Percentiles rank a stretch among this genome's conserved stretches.
Conservation (phyloP, 2,797 vertebrate genomes). For the Rhadinocentrus ornatus region DNA sequence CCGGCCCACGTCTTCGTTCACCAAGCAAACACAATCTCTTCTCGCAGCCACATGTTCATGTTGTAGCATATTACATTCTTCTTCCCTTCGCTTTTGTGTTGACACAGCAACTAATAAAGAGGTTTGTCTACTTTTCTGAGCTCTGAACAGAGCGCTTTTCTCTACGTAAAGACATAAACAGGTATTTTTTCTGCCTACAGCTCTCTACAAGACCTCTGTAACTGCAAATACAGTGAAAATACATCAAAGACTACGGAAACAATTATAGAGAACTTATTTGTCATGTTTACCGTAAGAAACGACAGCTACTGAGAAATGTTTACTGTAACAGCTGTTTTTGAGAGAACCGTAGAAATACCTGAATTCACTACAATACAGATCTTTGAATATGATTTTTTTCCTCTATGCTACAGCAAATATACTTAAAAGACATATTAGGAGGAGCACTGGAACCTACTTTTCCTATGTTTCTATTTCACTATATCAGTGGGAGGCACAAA, state of each 20-base stretch:
- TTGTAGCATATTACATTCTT: conserved; percentile 62
- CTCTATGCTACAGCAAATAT: conserved; percentile 62
- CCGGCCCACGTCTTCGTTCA: conserved; percentile 15
- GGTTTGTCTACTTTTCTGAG: conserved; percentile 27
- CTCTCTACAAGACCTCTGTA: conserved; percentile 43
- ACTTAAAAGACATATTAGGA: conserved; percentile 48
- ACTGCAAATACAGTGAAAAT: conserved; percentile 48
- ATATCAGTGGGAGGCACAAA: conserved; percentile 53
- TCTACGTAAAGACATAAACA: conserved; percentile 39
- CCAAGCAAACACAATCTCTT: conserved; percentile 42
- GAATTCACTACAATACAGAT: conserved; percentile 56
- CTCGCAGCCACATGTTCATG: conserved; percentile 61
- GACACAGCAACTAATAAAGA: conserved; percentile 4
- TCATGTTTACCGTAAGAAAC: conserved; percentile 52
- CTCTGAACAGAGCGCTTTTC: conserved; percentile 6
- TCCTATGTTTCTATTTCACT: conserved; percentile 56
- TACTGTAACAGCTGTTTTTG: conserved; percentile 38
- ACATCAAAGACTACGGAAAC: conserved; percentile 53
- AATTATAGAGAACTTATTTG: conserved; percentile 28
- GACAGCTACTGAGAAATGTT: conserved; percentile 53
- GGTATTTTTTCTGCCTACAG: conserved; percentile 7
- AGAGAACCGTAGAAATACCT: conserved; percentile 54
- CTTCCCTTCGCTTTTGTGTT: conserved; percentile 24
- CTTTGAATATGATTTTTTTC: conserved; percentile 35
- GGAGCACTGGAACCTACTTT: conserved; percentile 36